A percentile compares a stretch with the other conserved stretches of the same genome.
phyloP scores from a whole-genome alignment of 2,888 invertebrate genomes.

The Elysia crispata region DNA sequence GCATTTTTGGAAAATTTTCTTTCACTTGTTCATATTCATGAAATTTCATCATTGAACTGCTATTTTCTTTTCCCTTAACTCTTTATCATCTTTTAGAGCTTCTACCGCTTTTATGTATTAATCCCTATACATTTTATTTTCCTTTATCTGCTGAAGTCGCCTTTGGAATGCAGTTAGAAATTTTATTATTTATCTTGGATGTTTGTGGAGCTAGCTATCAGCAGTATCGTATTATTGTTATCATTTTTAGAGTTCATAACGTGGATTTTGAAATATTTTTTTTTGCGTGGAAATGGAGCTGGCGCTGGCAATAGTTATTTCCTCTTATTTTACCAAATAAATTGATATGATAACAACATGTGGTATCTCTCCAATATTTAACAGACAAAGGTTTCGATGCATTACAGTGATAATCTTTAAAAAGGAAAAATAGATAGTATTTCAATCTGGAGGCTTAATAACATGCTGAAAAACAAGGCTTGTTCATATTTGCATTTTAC shows the following conservation, averaged over 20 bases:
- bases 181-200: conserved; percentile 7
- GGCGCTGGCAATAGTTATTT: not conserved
- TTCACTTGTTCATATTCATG: conserved; percentile 56
- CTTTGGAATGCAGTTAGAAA: conserved; percentile 45
- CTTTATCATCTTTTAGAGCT: conserved; percentile 52
- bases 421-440: not conserved
- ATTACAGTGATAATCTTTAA: not conserved
- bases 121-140: conserved; percentile 48
- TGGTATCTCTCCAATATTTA: too few species aligned
- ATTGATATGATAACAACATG: not conserved
- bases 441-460: not conserved
- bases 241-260: not conserved
- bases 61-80: conserved; percentile 49
- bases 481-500: too few species aligned
- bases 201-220: conserved; percentile 25
- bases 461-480: too few species aligned
- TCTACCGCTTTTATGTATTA: conserved; percentile 47
- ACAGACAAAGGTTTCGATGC: too few species aligned
- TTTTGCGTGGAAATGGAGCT: not conserved
- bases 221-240: not conserved
- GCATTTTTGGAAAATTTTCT: not conserved
- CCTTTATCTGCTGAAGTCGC: conserved; percentile 38
- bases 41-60: conserved; percentile 59
- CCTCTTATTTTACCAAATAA: not conserved
- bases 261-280: not conserved